Evolutionary conservation across 2,888 invertebrate species (phyloP).

Genomic region (Rhagophthalmus giganteus): DNA sequence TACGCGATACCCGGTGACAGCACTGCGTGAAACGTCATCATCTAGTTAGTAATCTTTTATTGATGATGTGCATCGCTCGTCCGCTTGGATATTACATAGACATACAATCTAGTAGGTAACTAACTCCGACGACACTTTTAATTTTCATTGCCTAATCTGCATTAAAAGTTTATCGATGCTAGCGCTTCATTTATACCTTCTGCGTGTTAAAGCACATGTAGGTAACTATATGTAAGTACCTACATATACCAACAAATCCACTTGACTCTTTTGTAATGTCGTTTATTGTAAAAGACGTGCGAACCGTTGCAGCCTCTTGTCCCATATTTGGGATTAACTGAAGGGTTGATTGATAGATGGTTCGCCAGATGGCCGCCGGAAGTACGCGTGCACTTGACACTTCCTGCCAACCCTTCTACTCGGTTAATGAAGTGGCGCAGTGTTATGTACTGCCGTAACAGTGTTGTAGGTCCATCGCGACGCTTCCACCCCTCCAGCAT

Average conservation of each 20-base stretch:
- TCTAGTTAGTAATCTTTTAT: too few relatives aligned
- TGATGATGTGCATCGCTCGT: too few relatives aligned
- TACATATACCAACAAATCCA: conserved; percentile 16
- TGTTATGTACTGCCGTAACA: conserved; percentile 35
- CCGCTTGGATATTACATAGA: too few relatives aligned
- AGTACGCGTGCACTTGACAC: conserved; percentile 53
- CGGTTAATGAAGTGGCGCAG: conserved; percentile 42
- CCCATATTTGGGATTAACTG: conserved; percentile 26
- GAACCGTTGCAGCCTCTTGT: conserved; percentile 30
- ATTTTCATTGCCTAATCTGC: too few relatives aligned
- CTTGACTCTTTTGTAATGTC: conserved; percentile 26
- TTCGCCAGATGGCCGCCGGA: conserved; percentile 45
- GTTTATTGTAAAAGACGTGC: conserved; percentile 26
- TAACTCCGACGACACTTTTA: too few relatives aligned
- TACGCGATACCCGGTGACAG: too few relatives aligned
- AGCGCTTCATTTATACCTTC: too few relatives aligned
- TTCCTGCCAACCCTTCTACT: conserved; percentile 50
- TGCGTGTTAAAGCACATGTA: too few relatives aligned
- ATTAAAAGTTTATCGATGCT: too few relatives aligned
- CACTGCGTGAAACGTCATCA: too few relatives aligned
- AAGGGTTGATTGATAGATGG: conserved; percentile 43
- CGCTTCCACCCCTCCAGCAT: conserved; percentile 28
- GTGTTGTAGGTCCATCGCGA: conserved; percentile 22
- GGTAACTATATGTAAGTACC: too few relatives aligned
- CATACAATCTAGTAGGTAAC: too few relatives aligned